phyloP scores from a whole-genome alignment of 2,888 invertebrate genomes.

The Caenorhabditis drosophilae region DNA sequence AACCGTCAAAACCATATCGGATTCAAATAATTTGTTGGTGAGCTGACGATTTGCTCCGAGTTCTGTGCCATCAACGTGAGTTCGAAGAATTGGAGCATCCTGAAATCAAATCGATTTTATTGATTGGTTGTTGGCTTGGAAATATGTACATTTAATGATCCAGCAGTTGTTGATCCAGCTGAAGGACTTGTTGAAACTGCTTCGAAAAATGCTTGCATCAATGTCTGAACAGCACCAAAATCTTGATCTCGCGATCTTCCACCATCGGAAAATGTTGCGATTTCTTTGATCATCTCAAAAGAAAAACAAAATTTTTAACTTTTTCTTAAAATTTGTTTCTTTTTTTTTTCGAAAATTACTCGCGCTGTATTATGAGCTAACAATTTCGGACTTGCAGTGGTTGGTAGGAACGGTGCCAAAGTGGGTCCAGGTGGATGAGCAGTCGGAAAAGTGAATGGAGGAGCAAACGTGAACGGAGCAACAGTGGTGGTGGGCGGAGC shows the following conservation, averaged over 20 bases:
- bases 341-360: constrained; percentile 4
- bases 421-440: constrained; percentile 18
- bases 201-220: constrained; percentile 62
- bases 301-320: too few relatives aligned
- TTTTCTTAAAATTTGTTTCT: background rate
- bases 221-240: constrained; percentile 49
- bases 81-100: constrained; percentile 41
- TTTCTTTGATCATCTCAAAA: constrained; percentile 48
- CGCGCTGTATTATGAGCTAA: constrained; percentile 51
- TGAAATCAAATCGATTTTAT: too few relatives aligned
- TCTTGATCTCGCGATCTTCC: constrained; percentile 35
- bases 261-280: constrained; percentile 44
- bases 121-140: too few relatives aligned
- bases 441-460: constrained; percentile 34
- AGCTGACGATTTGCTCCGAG: constrained; percentile 60
- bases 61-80: constrained; percentile 61
- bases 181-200: constrained; percentile 44
- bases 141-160: too few relatives aligned
- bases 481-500: constrained; percentile 12
- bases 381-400: constrained; percentile 38
- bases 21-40: constrained; percentile 64
- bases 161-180: background rate
- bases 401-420: constrained; percentile 26
- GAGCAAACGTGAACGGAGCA: constrained; percentile 29
- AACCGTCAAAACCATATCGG: constrained; percentile 64